phyloP scores from a whole-genome alignment of 2,888 invertebrate genomes.

The Heteromyza rotundicornis region DNA sequence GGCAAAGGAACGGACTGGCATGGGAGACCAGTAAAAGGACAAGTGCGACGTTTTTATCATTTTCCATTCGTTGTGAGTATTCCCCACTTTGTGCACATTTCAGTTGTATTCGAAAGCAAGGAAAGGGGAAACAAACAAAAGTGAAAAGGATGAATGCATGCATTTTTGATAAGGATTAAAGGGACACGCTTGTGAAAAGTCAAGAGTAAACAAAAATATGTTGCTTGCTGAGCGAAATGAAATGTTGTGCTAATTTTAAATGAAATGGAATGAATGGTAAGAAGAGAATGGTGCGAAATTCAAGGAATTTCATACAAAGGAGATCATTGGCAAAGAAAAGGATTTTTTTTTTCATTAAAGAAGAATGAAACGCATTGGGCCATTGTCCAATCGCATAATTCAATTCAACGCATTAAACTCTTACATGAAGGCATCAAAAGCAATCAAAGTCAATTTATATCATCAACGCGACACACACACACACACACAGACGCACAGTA shows the following conservation, averaged over 20 bases:
- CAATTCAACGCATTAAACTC: not conserved
- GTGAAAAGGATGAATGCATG: not conserved
- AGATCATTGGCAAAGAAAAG: too few species aligned
- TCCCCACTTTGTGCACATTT: not conserved
- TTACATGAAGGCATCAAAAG: not conserved
- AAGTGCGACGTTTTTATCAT: too few species aligned
- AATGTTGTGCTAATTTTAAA: too few species aligned
- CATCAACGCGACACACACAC: not conserved
- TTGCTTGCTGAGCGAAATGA: too few species aligned
- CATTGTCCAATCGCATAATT: not conserved
- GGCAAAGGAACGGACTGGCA: not conserved
- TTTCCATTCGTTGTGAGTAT: not conserved
- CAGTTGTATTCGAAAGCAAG: not conserved
- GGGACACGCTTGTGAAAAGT: not conserved
- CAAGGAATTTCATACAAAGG: too few species aligned
- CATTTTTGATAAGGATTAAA: not conserved
- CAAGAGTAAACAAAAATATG: not conserved
- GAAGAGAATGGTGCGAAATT: too few species aligned
- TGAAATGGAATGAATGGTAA: too few species aligned
- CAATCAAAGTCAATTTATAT: not conserved
- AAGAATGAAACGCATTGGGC: too few species aligned
- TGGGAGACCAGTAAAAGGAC: not conserved
- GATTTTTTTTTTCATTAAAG: too few species aligned
- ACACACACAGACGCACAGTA: too few species aligned
- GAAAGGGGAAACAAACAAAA: not conserved